Percentiles rank a stretch among this genome's conserved stretches.
Conservation (phyloP, 2,888 invertebrate species). For the Drosophila mettleri region DNA sequence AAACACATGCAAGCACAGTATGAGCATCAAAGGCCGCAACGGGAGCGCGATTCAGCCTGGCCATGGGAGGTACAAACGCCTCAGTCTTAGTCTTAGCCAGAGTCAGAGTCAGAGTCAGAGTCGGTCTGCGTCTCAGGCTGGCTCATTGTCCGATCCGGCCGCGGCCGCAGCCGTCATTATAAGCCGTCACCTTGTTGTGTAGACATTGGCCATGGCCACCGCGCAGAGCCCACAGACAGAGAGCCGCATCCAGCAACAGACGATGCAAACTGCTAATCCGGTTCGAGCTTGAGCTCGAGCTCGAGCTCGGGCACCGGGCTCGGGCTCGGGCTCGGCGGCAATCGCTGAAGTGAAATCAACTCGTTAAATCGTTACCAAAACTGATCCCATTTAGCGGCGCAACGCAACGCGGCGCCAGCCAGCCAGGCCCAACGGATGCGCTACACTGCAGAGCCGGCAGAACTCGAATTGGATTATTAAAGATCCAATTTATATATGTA, state of each 20-base stretch:
- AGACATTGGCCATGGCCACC: constrained; percentile 81
- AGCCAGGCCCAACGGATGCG: constrained; percentile 37
- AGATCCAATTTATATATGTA: neutral
- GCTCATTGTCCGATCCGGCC: constrained; percentile 63
- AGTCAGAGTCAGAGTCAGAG: constrained; percentile 2
- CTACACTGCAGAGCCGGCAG: no score
- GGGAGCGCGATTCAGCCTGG: constrained; percentile 60
- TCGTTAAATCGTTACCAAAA: constrained; percentile 84
- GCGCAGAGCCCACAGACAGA: constrained; percentile 39
- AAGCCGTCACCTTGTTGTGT: constrained; percentile 82
- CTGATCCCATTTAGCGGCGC: constrained; percentile 82
- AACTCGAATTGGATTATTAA: no score
- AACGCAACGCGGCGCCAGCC: constrained; percentile 74
- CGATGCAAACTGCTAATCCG: constrained; percentile 67
- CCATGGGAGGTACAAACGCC: constrained; percentile 81
- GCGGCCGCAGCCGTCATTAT: constrained; percentile 75
- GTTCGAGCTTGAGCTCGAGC: constrained; percentile 45
- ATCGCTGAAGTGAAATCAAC: constrained; percentile 83
- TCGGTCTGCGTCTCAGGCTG: constrained; percentile 21
- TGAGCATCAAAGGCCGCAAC: constrained; percentile 54
- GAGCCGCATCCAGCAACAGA: constrained; percentile 37
- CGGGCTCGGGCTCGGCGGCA: constrained; percentile 62
- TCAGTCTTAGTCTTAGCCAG: constrained; percentile 14
- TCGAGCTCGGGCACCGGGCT: constrained; percentile 42
- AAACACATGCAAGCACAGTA: constrained; percentile 35